Base-by-base conservation (phyloP, 2,888 invertebrate genomes). In the Seira sanloemensis region DNA sequence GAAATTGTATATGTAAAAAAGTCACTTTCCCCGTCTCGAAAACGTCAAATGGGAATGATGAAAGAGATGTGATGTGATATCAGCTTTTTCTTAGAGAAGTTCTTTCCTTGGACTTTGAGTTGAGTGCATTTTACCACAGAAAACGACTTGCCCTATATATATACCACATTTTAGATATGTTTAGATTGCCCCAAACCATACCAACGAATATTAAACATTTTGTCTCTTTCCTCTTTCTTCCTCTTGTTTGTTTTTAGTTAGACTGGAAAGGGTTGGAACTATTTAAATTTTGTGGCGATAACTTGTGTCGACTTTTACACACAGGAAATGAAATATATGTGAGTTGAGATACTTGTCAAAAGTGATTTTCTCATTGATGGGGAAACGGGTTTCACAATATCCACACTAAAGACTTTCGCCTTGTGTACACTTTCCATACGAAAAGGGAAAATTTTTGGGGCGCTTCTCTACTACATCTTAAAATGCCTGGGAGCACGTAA, bases 401-500 rank as follows among this genome's bases (percentile, higher is more conserved):
- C 58, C 58, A 18, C n/a, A 18, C 37, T 12, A 12, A 37, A 37
- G 37, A 37, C n/a, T n/a, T n/a, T n/a, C n/a, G n/a, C n/a, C 37
- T 37, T 37, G 37, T 37, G 37, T 37, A 37, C 5, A 37, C 37
- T 37, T 37, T n/a, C n/a, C n/a, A n/a, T n/a, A n/a, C n/a, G n/a
- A n/a, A n/a, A n/a, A n/a, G n/a, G n/a, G n/a, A n/a, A n/a, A n/a
- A n/a, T 37, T 37, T 4, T 37, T 37, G 5, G 12, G 4, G 37
- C 12, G 12, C 37, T 37, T 37, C 37, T 37, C 37, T 12, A 7
- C 58, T 18, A 21, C 50, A 50, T 50, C 21, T 1, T n/a, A 1
- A 62, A 72, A 72, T 72, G 71, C 50, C 58, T 58, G 7, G 58
- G n/a, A 58, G 58, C 58, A 58, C 37, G 37, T 7, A 58, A 58